Base-by-base conservation (phyloP, 2,888 invertebrate species). In the Platerodrilus igneus region DNA sequence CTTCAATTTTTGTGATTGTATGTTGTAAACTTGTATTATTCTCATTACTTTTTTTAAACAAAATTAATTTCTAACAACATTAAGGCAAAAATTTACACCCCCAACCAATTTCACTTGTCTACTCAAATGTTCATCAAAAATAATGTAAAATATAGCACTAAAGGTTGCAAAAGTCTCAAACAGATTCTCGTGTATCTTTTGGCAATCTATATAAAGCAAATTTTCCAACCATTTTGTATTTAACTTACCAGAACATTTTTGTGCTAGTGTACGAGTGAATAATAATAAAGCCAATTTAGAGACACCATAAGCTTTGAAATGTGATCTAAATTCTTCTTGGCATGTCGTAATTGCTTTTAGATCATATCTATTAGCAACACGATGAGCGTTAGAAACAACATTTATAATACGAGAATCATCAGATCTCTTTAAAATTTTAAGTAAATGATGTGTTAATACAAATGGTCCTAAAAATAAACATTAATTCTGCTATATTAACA, bases 331-430 rank as follows among this genome's bases (percentile, higher is more conserved):
- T 46, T 65, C 62, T 4, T 41, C 52, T 31, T 66, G 64, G 31
- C 49, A 55, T 11, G 39, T 52, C 4, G 52, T 53, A 25, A 58
- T 45, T 13, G 53, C 55, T 42, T 62, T 62, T 19, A 68, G 51
- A 53, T 67, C 65, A 38, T 67, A 59, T 14, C 56, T 53, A 44
- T 62, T 64, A 2, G 59, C 64, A 16, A 51, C 49, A 37, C 63
- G 50, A 51, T 73, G 72, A 7, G 66, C 66, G 48, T 68, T 65
- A 6, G 70, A 71, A 8, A 64, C 56, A 20, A 75, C 64, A 51
- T 73, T 73, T 27, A 76, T 57, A 39, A 76, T 69, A 23, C 74
- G 59, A 21, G 66, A 62, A 23, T 65, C 60, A 16, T 61, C 62
- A 6, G 69, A 59, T 32, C 59, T 57, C 40, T 65, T 63, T 37